Evolutionary conservation across 2,797 vertebrate species (phyloP).

Genomic region (Sylvilagus floridanus): DNA sequence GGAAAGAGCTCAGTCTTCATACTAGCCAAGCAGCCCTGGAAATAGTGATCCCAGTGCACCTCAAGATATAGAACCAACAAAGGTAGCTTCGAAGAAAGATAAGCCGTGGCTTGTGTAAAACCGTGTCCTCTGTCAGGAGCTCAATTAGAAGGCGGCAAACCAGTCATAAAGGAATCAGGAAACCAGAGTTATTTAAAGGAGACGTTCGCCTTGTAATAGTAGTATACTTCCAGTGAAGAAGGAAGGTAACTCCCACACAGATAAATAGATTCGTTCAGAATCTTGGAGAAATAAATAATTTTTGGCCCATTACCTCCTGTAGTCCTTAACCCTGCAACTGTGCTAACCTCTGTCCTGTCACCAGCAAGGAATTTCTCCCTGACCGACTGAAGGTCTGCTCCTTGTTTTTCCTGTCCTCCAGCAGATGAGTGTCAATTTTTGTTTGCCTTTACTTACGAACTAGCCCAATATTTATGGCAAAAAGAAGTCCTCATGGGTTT

Average conservation of each 20-base stretch:
- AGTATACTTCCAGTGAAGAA: not conserved
- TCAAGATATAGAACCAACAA: not conserved
- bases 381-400: not conserved
- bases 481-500: not conserved
- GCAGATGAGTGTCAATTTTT: constrained; percentile 1
- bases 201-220: not conserved
- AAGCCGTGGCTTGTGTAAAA: not conserved
- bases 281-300: not conserved
- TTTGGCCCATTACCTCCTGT: not conserved
- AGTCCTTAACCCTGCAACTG: not conserved
- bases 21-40: not conserved
- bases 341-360: no score
- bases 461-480: not conserved
- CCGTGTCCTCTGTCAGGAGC: not conserved
- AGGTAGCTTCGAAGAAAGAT: constrained; percentile 4
- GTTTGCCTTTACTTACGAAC: constrained; percentile 40
- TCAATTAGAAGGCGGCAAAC: not conserved
- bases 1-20: not conserved
- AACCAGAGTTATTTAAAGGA: not conserved
- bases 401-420: not conserved
- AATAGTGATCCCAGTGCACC: not conserved
- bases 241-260: not conserved
- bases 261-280: not conserved
- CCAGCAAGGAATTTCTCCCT: not conserved
- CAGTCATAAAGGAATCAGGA: not conserved